Percentiles rank a stretch among this genome's conserved stretches.
Evolutionary conservation across 2,113 vertebrate genomes (phyloP).

Genomic region (Mobula hypostoma): DNA sequence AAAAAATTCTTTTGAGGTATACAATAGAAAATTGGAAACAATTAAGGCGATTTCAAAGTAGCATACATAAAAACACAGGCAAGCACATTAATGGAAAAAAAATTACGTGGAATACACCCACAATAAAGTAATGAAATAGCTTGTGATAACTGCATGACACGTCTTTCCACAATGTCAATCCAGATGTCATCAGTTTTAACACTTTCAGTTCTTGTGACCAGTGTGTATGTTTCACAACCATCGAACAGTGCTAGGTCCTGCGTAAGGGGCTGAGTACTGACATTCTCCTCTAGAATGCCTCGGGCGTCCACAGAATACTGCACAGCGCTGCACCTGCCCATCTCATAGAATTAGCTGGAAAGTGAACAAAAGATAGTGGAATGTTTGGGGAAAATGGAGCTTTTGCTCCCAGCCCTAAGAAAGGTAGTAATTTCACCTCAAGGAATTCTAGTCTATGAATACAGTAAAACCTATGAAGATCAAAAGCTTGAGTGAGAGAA

Average conservation of each 20-base stretch:
- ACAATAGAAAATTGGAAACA: constrained; percentile 33
- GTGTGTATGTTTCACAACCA: not conserved
- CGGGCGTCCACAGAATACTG: not conserved
- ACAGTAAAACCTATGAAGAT: constrained; percentile 38
- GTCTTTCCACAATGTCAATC: not conserved
- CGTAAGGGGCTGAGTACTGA: constrained; percentile 26
- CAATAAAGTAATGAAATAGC: not conserved
- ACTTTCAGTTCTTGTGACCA: not conserved
- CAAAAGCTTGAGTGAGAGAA: constrained; percentile 30
- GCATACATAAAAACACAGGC: constrained; percentile 21
- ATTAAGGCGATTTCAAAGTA: constrained; percentile 31
- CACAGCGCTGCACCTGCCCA: constrained; percentile 1
- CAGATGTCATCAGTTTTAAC: constrained; percentile 28
- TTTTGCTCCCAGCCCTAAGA: constrained; percentile 36
- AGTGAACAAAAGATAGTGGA: constrained; percentile 32
- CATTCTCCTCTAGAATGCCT: not conserved
- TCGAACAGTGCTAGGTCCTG: constrained; percentile 29
- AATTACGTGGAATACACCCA: not conserved
- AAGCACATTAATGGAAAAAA: not conserved
- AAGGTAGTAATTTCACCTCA: constrained; percentile 30
- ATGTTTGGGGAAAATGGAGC: constrained; percentile 36
- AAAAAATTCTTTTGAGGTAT: constrained; percentile 32
- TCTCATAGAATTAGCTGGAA: constrained; percentile 29
- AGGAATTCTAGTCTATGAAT: constrained; percentile 26
- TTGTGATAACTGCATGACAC: constrained; percentile 7